phyloP scores from a whole-genome alignment of 2,113 vertebrate species.

The Campylorhamphus procurvoides region DNA sequence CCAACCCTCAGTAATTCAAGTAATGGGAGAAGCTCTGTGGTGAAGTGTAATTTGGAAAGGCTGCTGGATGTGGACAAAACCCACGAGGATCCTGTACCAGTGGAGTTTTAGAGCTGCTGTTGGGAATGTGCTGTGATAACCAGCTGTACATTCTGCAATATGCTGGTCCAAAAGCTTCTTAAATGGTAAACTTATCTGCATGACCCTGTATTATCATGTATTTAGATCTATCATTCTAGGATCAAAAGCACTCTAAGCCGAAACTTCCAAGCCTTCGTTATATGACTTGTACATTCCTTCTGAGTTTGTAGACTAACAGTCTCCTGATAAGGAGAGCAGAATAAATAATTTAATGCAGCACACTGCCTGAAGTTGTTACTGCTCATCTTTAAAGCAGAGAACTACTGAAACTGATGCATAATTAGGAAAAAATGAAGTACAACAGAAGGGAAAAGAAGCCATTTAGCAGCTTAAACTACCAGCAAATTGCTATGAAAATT shows the following conservation, averaged over 20 bases:
- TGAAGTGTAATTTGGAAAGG: not conserved
- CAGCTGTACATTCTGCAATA: not conserved
- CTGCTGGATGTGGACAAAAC: not conserved
- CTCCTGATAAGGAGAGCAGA: not conserved
- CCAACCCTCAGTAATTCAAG: not conserved
- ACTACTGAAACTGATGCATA: constrained; percentile 5
- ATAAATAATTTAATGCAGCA: not conserved
- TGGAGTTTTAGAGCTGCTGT: not conserved
- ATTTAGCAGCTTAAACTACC: constrained; percentile 8
- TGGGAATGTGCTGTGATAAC: not conserved
- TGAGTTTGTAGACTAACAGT: not conserved
- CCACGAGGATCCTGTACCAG: not conserved
- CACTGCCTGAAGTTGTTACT: not conserved
- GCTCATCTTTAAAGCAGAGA: constrained; percentile 4
- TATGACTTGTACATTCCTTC: not conserved
- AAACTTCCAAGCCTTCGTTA: not conserved
- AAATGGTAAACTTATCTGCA: not conserved
- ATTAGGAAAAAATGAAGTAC: not conserved
- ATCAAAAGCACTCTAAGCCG: not conserved
- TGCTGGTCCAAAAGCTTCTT: not conserved
- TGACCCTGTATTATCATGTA: not conserved
- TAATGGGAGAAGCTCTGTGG: not conserved
- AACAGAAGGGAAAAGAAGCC: not conserved
- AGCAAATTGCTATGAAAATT: not conserved
- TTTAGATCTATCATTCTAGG: not conserved